phyloP scores from a whole-genome alignment of 2,113 vertebrate species.

The Callospermophilus lateralis region DNA sequence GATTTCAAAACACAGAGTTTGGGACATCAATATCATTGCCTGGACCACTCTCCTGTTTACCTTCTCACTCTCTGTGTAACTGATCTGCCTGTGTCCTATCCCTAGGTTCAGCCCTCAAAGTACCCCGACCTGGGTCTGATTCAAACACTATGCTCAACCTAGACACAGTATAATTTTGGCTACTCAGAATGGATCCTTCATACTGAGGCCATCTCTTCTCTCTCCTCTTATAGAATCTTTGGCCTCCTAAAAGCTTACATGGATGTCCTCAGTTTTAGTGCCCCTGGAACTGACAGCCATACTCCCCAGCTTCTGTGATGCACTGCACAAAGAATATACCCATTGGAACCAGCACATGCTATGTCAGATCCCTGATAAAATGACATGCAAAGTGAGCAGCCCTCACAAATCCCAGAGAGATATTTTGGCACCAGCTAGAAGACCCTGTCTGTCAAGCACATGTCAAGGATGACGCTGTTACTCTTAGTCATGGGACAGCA shows the following conservation, averaged over 20 bases:
- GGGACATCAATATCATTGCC: no score
- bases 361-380: no score
- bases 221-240: background rate
- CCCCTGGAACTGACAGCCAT: accelerated
- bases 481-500: accelerated
- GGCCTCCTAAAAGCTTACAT: background rate
- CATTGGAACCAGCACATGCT: background rate
- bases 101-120: no score
- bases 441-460: no score
- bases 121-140: background rate
- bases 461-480: background rate
- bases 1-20: no score
- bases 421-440: background rate
- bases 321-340: background rate
- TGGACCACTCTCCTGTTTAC: no score
- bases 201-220: background rate
- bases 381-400: background rate
- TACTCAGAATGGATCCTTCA: no score
- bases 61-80: background rate
- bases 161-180: no score
- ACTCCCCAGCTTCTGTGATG: background rate
- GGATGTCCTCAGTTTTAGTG: background rate
- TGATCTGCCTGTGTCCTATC: background rate
- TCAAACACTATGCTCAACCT: no score
- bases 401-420: background rate